Percentiles rank a stretch among this genome's conserved stretches.
Conservation (phyloP, 2,888 invertebrate species). For the Callinectes sapidus region DNA sequence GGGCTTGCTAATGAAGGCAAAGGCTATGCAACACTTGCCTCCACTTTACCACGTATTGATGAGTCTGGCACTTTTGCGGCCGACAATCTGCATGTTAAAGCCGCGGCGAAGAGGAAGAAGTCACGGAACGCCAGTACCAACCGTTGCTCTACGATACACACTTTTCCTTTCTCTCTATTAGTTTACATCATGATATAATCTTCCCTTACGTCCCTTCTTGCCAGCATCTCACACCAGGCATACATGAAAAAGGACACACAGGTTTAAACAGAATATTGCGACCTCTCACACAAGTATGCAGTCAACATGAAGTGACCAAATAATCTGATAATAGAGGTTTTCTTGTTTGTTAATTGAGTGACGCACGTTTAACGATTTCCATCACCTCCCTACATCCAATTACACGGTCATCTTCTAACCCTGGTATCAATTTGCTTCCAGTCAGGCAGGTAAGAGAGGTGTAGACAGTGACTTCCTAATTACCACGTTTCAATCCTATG, state of each 20-base stretch:
- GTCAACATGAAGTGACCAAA: background rate
- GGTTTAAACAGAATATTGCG: too few relatives aligned
- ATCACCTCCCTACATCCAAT: background rate
- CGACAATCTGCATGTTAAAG: background rate
- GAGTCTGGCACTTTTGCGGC: background rate
- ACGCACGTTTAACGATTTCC: background rate
- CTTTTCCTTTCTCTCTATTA: constrained; percentile 3
- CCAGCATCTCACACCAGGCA: background rate
- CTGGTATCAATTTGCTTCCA: background rate
- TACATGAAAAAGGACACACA: background rate
- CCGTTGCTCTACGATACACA: background rate
- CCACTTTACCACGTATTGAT: constrained; percentile 3
- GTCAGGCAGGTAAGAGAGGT: background rate
- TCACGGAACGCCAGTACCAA: background rate
- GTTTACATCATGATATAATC: background rate
- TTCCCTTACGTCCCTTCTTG: background rate
- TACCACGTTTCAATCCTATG: background rate
- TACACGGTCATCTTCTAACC: background rate
- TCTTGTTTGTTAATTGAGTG: background rate
- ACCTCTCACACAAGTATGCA: background rate
- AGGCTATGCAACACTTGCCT: constrained; percentile 19
- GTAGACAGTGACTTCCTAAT: too few relatives aligned
- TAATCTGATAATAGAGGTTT: background rate
- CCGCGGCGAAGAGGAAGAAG: background rate
- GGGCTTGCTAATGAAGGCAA: background rate